phyloP scores from a whole-genome alignment of 2,797 vertebrate genomes.

The Pantherophis vulpinus region DNA sequence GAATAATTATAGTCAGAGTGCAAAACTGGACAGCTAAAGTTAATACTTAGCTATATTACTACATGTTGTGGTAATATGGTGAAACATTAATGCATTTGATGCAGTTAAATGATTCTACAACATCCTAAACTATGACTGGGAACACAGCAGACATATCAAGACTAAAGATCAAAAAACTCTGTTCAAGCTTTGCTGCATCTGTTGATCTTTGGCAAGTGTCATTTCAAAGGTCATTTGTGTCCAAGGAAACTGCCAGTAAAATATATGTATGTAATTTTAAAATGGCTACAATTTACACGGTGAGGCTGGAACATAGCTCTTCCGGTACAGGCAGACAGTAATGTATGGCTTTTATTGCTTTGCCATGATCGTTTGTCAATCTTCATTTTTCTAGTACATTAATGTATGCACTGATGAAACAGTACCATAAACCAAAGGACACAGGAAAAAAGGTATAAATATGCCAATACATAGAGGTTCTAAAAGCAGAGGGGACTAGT shows the following conservation, averaged over 20 bases:
- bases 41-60: not conserved
- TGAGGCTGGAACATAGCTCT: constrained; percentile 32
- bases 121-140: constrained; percentile 31
- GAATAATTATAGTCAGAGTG: not conserved
- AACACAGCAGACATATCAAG: constrained; percentile 18
- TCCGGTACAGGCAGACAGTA: constrained; percentile 27
- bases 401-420: constrained; percentile 27
- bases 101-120: constrained; percentile 31
- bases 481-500: not conserved
- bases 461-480: constrained; percentile 16
- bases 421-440: constrained; percentile 32
- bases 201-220: constrained; percentile 34
- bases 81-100: not conserved
- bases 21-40: not conserved
- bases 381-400: constrained; percentile 32
- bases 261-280: constrained; percentile 39
- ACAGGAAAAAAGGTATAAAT: constrained; percentile 13
- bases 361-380: constrained; percentile 18
- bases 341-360: constrained; percentile 20
- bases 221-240: constrained; percentile 37
- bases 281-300: constrained; percentile 33
- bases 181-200: constrained; percentile 32
- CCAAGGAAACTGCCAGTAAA: constrained; percentile 37
- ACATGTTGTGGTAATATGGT: constrained; percentile 17
- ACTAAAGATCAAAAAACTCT: constrained; percentile 28